Evolutionary conservation across 1,140 invertebrate species (phyloP).

Genomic region (Drosophila insularis): DNA sequence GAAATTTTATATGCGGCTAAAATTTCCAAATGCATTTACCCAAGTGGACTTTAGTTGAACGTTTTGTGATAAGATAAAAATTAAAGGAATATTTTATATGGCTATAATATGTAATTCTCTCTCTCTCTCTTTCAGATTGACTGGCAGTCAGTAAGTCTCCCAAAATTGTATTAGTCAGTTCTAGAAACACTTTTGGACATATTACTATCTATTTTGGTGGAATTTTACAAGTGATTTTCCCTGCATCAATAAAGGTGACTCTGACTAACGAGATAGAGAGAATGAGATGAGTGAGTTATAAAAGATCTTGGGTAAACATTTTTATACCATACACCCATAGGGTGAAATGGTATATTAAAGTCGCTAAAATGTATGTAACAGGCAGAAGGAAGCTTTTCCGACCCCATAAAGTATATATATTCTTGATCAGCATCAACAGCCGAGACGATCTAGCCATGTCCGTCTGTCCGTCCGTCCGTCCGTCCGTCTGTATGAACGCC

Average conservation of each 20-base stretch:
- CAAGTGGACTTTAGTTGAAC: neutral
- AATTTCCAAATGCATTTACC: constrained; percentile 2
- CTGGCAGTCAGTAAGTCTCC: neutral
- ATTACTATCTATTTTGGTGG: constrained; percentile 18
- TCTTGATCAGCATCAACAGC: no score
- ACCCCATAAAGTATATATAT: no score
- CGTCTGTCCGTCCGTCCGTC: no score
- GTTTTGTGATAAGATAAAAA: neutral
- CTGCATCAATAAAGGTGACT: neutral
- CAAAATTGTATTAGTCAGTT: constrained; percentile 27
- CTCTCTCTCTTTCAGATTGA: neutral
- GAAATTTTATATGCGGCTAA: neutral
- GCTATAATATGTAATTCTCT: neutral
- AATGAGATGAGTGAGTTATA: neutral
- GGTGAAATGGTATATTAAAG: no score
- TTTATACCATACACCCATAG: no score
- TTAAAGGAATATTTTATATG: neutral
- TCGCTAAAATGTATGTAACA: no score
- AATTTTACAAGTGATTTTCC: constrained; percentile 50
- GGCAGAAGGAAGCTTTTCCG: no score
- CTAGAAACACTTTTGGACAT: neutral
- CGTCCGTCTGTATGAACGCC: no score
- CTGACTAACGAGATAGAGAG: neutral
- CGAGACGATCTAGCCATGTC: no score
- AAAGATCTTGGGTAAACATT: neutral